These are phyloP conservation scores for Drosophila triauraria DNA, from an alignment of 1,140 invertebrate genomes.

Conservation along the genomic window DNA sequence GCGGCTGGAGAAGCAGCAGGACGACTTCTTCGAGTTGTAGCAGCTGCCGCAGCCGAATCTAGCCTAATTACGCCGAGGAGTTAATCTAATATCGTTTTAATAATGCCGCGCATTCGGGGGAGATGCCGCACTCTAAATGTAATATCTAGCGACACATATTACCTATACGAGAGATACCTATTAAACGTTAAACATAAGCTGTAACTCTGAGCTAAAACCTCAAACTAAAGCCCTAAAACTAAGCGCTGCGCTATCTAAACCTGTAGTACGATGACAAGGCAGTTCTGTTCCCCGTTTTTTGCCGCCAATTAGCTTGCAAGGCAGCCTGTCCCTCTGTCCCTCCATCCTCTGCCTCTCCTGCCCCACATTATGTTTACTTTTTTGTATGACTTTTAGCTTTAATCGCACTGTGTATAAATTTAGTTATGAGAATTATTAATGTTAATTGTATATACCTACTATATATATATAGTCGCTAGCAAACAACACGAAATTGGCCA, in stretches of 20 bases:
- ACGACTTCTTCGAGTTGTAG: conserved; percentile 96
- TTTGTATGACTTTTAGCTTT: conserved; percentile 72
- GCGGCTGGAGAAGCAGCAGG: conserved; percentile 92
- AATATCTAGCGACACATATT: conserved; percentile 42
- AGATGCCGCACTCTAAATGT: conserved; percentile 53
- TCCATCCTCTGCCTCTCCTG: not conserved
- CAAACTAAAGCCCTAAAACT: conserved; percentile 32
- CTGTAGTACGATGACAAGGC: conserved; percentile 71
- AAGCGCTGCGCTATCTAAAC: conserved; percentile 76
- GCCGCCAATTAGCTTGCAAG: conserved; percentile 75
- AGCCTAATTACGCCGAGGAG: conserved; percentile 56
- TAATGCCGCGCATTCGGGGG: conserved; percentile 41
- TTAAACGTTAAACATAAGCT: conserved; percentile 35
- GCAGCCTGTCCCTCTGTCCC: conserved; percentile 11
- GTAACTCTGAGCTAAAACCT: conserved; percentile 48
- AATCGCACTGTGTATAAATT: conserved; percentile 68
- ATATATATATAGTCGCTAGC: conserved; percentile 32
- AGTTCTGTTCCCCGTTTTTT: conserved; percentile 50
- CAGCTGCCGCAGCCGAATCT: conserved; percentile 73
- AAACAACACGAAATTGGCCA: conserved; percentile 61
- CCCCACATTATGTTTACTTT: conserved; percentile 62
- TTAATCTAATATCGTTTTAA: conserved; percentile 67
- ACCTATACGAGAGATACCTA: conserved; percentile 43
- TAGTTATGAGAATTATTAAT: conserved; percentile 82
- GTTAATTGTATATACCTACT: conserved; percentile 56